Percentiles rank a stretch among this genome's conserved stretches.
phyloP scores from a whole-genome alignment of 2,797 vertebrate genomes.

The Tarsius wallacei region DNA sequence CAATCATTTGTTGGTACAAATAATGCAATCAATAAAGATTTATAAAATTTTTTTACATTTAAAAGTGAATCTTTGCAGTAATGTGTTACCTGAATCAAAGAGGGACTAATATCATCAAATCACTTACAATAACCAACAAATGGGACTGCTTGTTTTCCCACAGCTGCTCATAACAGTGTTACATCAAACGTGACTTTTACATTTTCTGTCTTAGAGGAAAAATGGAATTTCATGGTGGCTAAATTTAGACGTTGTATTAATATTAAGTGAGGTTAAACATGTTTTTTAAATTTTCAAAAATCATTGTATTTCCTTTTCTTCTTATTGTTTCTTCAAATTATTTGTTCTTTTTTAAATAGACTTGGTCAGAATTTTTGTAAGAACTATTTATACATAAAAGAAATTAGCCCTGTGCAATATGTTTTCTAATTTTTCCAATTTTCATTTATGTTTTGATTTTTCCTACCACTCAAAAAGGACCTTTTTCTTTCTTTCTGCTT shows the following conservation, averaged over 20 bases:
- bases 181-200: not conserved
- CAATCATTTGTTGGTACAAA: not conserved
- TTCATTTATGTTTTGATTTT: conserved; percentile 7
- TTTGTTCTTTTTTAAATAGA: not conserved
- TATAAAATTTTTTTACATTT: not conserved
- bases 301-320: not conserved
- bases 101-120: not conserved
- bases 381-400: not conserved
- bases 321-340: not conserved
- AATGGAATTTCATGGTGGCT: not conserved
- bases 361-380: not conserved
- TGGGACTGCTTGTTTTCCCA: not conserved
- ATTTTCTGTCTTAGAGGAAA: not conserved
- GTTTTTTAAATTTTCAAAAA: not conserved
- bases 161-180: not conserved
- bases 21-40: not conserved
- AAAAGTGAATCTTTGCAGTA: not conserved
- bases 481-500: too few relatives aligned
- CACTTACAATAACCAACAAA: not conserved
- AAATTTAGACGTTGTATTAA: not conserved
- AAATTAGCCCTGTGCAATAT: not conserved
- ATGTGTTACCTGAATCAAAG: not conserved
- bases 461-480: not conserved
- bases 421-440: not conserved
- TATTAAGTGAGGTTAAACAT: not conserved